These are phyloP conservation scores for Eupithecia insigniata DNA, from an alignment of 2,888 invertebrate genomes.

Conservation along the genomic window DNA sequence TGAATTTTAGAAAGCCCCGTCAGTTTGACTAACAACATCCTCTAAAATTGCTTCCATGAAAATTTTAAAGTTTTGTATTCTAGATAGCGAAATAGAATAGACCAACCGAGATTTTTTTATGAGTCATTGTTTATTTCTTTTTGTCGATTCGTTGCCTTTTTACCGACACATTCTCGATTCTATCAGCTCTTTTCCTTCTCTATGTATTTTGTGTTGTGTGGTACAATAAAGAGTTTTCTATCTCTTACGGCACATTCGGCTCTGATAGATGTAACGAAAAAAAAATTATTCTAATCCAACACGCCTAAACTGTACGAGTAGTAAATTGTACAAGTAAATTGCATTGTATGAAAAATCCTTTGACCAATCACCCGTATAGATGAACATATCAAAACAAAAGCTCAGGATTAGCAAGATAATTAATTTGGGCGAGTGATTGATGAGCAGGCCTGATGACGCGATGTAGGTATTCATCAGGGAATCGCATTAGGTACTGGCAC, in stretches of 20 bases:
- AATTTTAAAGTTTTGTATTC: too few relatives aligned
- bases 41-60: not conserved
- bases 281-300: not conserved
- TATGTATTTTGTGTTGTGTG: too few relatives aligned
- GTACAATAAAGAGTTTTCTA: too few relatives aligned
- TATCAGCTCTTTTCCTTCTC: not conserved
- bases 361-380: conserved; percentile 40
- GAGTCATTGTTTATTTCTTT: not conserved
- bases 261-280: not conserved
- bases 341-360: conserved; percentile 21
- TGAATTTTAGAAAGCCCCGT: not conserved
- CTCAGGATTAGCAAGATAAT: conserved; percentile 64
- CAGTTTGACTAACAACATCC: not conserved
- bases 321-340: not conserved
- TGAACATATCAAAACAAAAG: conserved; percentile 50
- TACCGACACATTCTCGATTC: not conserved
- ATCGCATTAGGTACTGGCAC: conserved; percentile 48
- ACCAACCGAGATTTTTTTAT: not conserved
- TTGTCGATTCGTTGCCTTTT: not conserved
- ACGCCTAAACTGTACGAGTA: not conserved
- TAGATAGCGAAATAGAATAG: too few relatives aligned
- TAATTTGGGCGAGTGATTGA: conserved; percentile 66
- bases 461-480: conserved; percentile 54
- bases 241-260: not conserved
- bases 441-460: conserved; percentile 56